Conservation (phyloP, 1,140 invertebrate species). For the Drosophila auraria region DNA sequence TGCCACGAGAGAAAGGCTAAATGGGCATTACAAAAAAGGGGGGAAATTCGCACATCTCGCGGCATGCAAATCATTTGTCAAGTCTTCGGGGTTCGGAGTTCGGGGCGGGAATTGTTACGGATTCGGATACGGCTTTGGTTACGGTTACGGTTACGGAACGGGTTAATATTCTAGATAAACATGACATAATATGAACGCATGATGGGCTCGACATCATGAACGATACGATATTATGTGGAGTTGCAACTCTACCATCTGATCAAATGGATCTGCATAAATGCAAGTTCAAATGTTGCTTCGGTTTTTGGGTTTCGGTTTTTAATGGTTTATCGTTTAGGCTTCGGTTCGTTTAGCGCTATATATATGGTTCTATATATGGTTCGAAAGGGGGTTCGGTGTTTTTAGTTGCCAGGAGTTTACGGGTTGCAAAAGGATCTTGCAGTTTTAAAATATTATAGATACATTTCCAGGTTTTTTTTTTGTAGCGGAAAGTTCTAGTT, state of each 20-base stretch:
- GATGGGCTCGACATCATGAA: conserved; percentile 72
- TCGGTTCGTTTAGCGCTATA: conserved; percentile 60
- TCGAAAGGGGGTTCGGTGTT: conserved; percentile 17
- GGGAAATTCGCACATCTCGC: conserved; percentile 45
- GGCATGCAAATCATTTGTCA: conserved; percentile 67
- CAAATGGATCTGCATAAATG: conserved; percentile 81
- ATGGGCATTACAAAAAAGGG: conserved; percentile 23
- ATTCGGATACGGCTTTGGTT: conserved; percentile 24
- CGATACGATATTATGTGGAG: conserved; percentile 85
- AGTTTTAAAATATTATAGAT: conserved; percentile 28
- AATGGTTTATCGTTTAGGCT: conserved; percentile 56
- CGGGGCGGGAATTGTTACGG: conserved; percentile 3
- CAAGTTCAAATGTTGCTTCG: conserved; percentile 81
- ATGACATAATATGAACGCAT: conserved; percentile 82
- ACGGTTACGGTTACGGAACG: conserved; percentile 10
- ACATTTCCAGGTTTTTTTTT: conserved; percentile 29
- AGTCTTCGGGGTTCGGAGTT: neutral
- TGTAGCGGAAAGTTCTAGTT: conserved; percentile 44
- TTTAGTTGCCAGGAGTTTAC: conserved; percentile 71
- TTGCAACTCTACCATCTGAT: conserved; percentile 85
- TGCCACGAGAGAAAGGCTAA: conserved; percentile 39
- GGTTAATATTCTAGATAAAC: conserved; percentile 50
- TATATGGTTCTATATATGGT: conserved; percentile 39
- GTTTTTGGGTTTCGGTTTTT: conserved; percentile 42
- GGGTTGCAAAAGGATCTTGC: conserved; percentile 61